These are phyloP conservation scores for Caradrina kadenii DNA, from an alignment of 2,888 invertebrate genomes.

Conservation along the genomic window DNA sequence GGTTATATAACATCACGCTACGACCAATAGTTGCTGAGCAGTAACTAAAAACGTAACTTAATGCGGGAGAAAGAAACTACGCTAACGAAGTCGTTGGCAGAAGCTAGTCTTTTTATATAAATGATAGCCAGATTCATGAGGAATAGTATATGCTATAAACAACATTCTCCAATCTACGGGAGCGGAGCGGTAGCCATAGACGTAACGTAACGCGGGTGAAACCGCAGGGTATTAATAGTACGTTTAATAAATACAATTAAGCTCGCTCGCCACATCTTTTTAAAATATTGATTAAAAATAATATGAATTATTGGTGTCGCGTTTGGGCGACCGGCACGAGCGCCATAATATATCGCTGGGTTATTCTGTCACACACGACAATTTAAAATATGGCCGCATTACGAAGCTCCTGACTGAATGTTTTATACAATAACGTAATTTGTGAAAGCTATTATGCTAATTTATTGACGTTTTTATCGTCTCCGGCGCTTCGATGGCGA, in stretches of 20 bases:
- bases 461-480: conserved; percentile 77
- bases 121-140: too few species aligned
- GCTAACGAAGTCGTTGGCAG: too few species aligned
- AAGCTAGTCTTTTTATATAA: too few species aligned
- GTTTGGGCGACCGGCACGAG: conserved; percentile 49
- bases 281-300: conserved; percentile 51
- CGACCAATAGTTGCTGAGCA: too few species aligned
- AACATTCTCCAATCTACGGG: too few species aligned
- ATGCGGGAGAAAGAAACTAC: too few species aligned
- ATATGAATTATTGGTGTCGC: conserved; percentile 39
- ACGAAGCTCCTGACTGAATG: conserved; percentile 69
- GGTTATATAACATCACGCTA: too few species aligned
- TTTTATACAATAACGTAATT: conserved; percentile 75
- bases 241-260: conserved; percentile 19
- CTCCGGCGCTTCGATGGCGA: conserved; percentile 60
- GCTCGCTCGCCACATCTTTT: not conserved
- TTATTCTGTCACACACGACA: conserved; percentile 50
- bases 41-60: too few species aligned
- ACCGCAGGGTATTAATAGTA: not conserved
- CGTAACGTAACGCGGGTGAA: too few species aligned
- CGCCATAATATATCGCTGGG: conserved; percentile 56
- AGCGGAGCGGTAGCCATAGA: too few species aligned
- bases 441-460: conserved; percentile 79
- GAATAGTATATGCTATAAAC: too few species aligned
- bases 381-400: conserved; percentile 64